These are phyloP conservation scores for Orthosia cruda DNA, from an alignment of 2,888 invertebrate species.

Conservation along the genomic window DNA sequence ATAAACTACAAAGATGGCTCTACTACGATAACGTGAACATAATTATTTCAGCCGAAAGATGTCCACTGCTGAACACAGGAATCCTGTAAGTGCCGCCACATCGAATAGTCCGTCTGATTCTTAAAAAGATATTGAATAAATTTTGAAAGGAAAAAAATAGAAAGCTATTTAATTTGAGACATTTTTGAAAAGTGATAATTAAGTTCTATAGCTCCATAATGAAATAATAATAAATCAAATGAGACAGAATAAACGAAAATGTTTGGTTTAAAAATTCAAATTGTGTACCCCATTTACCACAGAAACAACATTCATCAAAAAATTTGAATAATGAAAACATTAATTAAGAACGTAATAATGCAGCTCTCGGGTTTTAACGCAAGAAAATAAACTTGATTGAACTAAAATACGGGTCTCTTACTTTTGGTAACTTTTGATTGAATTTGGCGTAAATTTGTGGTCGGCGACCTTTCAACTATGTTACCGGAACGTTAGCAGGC, in stretches of 20 bases:
- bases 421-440: slow-evolving; percentile 53
- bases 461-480: slow-evolving; percentile 53
- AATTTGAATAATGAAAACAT: slow-evolving; percentile 57
- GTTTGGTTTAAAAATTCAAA: slow-evolving; percentile 38
- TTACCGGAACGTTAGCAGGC: slow-evolving; percentile 30
- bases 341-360: slow-evolving; percentile 47
- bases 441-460: slow-evolving; percentile 51
- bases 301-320: slow-evolving; percentile 41
- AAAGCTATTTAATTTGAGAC: too few species aligned
- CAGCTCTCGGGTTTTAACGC: slow-evolving; percentile 42
- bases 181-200: slow-evolving; percentile 1
- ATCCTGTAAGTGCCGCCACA: too few species aligned
- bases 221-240: slow-evolving; percentile 42
- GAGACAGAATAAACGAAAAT: slow-evolving; percentile 10
- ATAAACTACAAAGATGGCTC: too few species aligned
- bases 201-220: slow-evolving; percentile 11
- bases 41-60: too few species aligned
- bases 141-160: too few species aligned
- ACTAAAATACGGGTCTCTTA: slow-evolving; percentile 37
- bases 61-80: too few species aligned
- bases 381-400: slow-evolving; percentile 47
- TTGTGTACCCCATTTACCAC: slow-evolving; percentile 20
- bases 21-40: too few species aligned
- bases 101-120: background rate
- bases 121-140: too few species aligned